Evolutionary conservation across 2,113 vertebrate species (phyloP).

Genomic region (Ancistrus triradiatus): DNA sequence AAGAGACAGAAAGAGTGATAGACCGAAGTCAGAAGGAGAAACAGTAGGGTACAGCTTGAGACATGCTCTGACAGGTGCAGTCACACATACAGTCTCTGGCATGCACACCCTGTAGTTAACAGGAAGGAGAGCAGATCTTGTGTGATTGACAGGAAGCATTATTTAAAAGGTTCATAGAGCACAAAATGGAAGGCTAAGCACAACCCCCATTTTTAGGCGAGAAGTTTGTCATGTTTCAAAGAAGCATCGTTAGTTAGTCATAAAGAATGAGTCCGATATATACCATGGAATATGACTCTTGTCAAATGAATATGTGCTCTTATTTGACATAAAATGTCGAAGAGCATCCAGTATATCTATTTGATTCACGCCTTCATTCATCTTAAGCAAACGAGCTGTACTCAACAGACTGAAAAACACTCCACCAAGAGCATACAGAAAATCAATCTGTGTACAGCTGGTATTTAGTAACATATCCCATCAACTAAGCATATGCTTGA

Average conservation of each 20-base stretch:
- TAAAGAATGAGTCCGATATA: no score
- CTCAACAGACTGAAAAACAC: no score
- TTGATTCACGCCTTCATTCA: not conserved
- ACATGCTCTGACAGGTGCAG: constrained; percentile 37
- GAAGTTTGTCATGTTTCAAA: not conserved
- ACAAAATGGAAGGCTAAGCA: no score
- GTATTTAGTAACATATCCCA: no score
- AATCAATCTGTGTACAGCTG: no score
- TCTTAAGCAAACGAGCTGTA: not conserved
- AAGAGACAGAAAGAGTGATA: not conserved
- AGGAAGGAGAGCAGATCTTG: constrained; percentile 1
- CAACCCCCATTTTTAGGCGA: not conserved
- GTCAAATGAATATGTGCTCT: no score
- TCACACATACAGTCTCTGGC: not conserved
- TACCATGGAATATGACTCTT: no score
- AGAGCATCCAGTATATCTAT: no score
- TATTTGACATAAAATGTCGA: no score
- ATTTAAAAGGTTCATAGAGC: constrained; percentile 6
- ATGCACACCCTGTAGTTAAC: not conserved
- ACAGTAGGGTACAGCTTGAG: constrained; percentile 20
- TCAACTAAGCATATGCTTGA: no score
- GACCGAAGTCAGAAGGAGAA: not conserved
- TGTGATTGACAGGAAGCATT: constrained; percentile 21
- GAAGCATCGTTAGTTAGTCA: not conserved
- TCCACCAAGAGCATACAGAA: no score